Evolutionary conservation across 2,113 vertebrate genomes (phyloP), one percentile per base, ranked within the genome.

Genomic region (Pollachius pollachius): DNA sequence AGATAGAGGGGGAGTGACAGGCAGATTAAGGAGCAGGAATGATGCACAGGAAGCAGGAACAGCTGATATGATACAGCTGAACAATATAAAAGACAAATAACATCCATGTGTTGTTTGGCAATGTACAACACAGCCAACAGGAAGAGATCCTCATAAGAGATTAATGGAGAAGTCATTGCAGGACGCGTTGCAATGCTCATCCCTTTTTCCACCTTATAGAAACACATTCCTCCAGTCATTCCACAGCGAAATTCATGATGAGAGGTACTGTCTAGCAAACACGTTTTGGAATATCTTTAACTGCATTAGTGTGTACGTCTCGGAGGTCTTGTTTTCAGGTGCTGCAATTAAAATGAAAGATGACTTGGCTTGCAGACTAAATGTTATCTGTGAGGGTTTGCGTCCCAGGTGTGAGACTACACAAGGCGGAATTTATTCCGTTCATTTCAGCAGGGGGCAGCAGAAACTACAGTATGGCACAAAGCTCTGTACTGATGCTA

Each of bases 391-490:
- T 48, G 41, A 12, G 1, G 41, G 8, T 48, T 48, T 48, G 41
- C 9, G 11, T 48, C 41, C 41, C 41, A 48, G 41, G 41, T 48
- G 41, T 48, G 41, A 12, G 41, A 48, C 5, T 48, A 9, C 41
- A 3, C 12, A 13, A 48, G 41, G 41, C 41, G 41, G 5, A 48
- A 48, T 48, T 48, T 9, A 48, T 9, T 81, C 59, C 67, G 52
- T 25, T 73, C 23, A 61, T 65, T 84, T 86, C 88, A 86, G 78
- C 85, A 89, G 88, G 81, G 84, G 88, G 88, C 86, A 89, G 88
- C 85, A 88, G 68, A 82, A 76, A 81, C 58, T 70, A 78, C 73
- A 70, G 25, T 73, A 48, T 48, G 41, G 41, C 9, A 9, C 7
- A 13, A 9, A 19, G 57, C 12, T 48, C 41, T 48, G 41, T 9